Evolutionary conservation across 2,888 invertebrate genomes (phyloP).

Genomic region (Acronicta aceris): DNA sequence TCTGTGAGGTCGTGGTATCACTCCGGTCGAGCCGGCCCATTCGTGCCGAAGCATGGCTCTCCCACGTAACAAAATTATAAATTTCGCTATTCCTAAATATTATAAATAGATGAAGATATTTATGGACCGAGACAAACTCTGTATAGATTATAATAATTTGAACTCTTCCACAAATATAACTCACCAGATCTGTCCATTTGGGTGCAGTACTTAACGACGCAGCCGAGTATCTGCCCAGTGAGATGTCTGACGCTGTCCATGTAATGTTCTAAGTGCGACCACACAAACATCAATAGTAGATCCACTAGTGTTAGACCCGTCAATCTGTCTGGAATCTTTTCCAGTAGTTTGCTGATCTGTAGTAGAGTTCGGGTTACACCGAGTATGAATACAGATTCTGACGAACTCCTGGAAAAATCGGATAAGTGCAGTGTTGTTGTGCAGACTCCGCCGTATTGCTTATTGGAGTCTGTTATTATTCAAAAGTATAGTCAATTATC

Average conservation of each 20-base stretch:
- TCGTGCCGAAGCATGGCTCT: no score
- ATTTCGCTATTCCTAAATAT: no score
- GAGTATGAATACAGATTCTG: conserved; percentile 73
- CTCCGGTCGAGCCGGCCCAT: no score
- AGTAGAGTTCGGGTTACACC: conserved; percentile 73
- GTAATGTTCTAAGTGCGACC: conserved; percentile 90
- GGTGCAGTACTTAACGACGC: conserved; percentile 69
- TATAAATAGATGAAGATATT: no score
- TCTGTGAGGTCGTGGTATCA: no score
- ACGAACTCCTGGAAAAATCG: conserved; percentile 66
- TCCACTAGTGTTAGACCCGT: conserved; percentile 58
- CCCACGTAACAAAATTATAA: no score
- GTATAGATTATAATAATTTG: no score
- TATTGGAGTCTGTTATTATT: no score
- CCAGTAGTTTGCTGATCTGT: conserved; percentile 68
- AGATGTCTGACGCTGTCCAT: conserved; percentile 91
- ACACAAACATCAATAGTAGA: conserved; percentile 78
- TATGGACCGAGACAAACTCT: no score
- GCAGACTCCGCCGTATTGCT: no score
- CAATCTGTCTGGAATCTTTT: conserved; percentile 20
- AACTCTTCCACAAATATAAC: neutral
- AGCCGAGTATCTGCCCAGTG: conserved; percentile 81
- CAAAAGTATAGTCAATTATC: neutral
- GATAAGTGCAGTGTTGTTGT: neutral
- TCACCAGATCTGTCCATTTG: conserved; percentile 70